Conservation (phyloP, 2,797 vertebrate genomes). For the Muscicapa comitata region DNA sequence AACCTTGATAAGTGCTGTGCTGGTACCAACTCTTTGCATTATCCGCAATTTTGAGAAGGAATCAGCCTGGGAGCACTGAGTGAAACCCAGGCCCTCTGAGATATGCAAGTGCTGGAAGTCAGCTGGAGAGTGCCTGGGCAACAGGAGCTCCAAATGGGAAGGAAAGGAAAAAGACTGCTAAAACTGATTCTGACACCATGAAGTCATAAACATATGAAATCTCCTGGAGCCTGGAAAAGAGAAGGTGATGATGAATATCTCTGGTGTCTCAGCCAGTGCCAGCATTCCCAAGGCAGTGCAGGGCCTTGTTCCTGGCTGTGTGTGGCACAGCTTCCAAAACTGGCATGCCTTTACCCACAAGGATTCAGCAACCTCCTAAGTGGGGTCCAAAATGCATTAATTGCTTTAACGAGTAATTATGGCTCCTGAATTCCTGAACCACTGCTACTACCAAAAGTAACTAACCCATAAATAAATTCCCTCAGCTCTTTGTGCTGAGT, state of each 20-base stretch:
- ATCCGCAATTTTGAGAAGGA: not conserved
- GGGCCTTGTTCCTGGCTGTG: not conserved
- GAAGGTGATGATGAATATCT: not conserved
- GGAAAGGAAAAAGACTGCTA: not conserved
- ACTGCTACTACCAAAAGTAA: not conserved
- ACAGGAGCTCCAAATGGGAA: not conserved
- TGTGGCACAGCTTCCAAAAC: not conserved
- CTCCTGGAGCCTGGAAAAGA: not conserved
- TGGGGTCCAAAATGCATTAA: not conserved
- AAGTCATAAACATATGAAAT: not conserved
- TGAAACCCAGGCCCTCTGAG: not conserved
- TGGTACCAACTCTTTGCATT: not conserved
- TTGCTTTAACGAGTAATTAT: not conserved
- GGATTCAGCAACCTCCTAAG: not conserved
- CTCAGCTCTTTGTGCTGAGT: not conserved
- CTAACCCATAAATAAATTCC: not conserved
- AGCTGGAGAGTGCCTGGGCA: not conserved
- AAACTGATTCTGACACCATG: not conserved
- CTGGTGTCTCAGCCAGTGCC: not conserved
- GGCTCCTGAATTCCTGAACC: not conserved
- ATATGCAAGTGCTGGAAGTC: not conserved
- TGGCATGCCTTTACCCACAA: not conserved
- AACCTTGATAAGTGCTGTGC: slow-evolving; percentile 9
- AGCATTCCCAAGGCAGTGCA: not conserved
- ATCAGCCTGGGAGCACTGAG: not conserved